Base-by-base conservation (phyloP, 2,888 invertebrate species). In the Monochamus alternatus region DNA sequence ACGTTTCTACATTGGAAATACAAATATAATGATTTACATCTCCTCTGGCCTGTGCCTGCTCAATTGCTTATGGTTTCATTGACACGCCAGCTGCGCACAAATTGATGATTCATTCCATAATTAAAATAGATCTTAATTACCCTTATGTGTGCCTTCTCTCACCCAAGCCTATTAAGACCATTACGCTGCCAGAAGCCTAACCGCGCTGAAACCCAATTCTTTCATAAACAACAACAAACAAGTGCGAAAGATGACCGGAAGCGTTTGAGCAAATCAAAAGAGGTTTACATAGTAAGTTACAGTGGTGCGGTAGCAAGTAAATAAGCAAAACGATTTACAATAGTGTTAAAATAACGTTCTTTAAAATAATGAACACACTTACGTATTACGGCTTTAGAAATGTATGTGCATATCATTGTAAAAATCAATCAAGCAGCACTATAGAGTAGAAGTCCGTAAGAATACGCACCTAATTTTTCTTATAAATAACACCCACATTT, bases 11-110 rank as follows among this genome's bases (percentile, higher is more conserved):
- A 38, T 7, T 4, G 38, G 5, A 38, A 38, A 38, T 38, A 38
- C 38, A 22, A 22, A 22, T 22, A 38, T 38, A 47, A 12, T 10
- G 47, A 47, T 47, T 47, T 47, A 47, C 12, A 47, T 47, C 8
- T 12, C 2, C 47, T 5, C 9, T 47, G 3, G 10, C 12, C 4
- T 9, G 47, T 12, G 47, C 47, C 47, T 47, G 10, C 12, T 47
- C 12, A 47, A 47, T 47, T 12, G 12, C 47, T 55, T 55, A 55
- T 14, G n/a, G 22, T n/a, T 55, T 55, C 55, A 14, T 55, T 55
- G 55, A 22, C 55, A 55, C 55, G n/a, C 55, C 55, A 55, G 55
- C 55, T 55, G 55, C 55, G n/a, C 55, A 55, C 55, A 55, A 52
- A 14, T 55, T 55, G 55, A 14, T 55, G 55, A 14, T 7, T 7